Base-by-base conservation (phyloP, 2,797 vertebrate species). In the Astyanax mexicanus region DNA sequence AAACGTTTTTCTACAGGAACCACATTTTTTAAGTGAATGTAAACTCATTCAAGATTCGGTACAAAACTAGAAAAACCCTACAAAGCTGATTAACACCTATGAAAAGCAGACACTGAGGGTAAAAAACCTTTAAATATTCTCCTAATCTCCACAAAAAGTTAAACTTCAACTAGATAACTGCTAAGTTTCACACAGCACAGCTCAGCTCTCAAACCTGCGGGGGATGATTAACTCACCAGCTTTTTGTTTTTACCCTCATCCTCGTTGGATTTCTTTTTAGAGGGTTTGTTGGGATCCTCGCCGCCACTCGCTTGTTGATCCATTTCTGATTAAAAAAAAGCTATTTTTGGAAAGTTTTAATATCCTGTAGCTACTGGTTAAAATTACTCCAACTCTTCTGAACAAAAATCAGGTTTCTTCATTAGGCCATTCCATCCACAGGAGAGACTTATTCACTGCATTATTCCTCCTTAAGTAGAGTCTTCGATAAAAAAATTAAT, bases 201-300 rank as follows among this genome's bases (percentile, higher is more conserved):
- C 55, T 27, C 10, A 75, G 57, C 19, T 75, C 21, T 4, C 27
- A 79, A 51, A 23, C 15, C 25, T 2, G 19, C 2, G 13, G 13
- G 71, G 84, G 25, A 32, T 8, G 47, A 45, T 21, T 68, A n/a
- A 92, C 93, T 38, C 89, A 95, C 93, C 93, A 94, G 89, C 78
- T 94, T 94, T 84, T 95, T 94, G 89, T 94, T 94, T 90, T 92
- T 95, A 78, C 90, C 87, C 70, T 95, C 93, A 72, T 95, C 93
- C 52, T 95, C 93, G 17, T 44, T 88, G 57, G 91, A 88, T 73
- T 92, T 95, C 89, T 93, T 94, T 86, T 93, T 94, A 5, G 89
- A 88, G 47, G 91, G 85, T 80, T 92, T 94, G 79, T 84, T 93
- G 10, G 93, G 92, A 75, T 95, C 93, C 49, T 95, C 93, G 51